phyloP scores from a whole-genome alignment of 2,113 vertebrate genomes.

The Bombycilla garrulus region DNA sequence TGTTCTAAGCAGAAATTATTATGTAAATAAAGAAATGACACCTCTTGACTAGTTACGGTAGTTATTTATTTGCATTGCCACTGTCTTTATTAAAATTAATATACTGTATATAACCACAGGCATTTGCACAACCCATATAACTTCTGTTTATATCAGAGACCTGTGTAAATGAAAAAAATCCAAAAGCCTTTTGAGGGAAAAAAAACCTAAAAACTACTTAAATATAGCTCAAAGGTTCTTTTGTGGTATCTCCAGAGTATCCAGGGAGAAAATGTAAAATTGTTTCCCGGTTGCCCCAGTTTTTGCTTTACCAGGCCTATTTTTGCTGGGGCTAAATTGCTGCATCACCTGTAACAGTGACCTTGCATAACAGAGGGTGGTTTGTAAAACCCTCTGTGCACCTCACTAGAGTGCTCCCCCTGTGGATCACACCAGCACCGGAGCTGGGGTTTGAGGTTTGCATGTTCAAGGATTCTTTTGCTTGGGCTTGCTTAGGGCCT shows the following conservation, averaged over 20 bases:
- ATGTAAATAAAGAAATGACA: neutral
- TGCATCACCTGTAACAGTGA: neutral
- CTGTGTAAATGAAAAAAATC: neutral
- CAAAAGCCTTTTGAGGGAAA: neutral
- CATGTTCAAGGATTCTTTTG: neutral
- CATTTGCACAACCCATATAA: neutral
- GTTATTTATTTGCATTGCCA: neutral
- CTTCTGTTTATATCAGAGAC: neutral
- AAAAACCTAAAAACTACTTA: neutral
- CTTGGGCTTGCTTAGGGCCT: neutral
- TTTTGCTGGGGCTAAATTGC: neutral
- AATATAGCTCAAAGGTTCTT: neutral
- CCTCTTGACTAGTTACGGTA: neutral
- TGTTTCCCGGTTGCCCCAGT: neutral
- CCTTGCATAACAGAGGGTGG: accelerated
- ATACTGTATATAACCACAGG: neutral
- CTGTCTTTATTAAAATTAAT: neutral
- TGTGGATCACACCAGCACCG: accelerated
- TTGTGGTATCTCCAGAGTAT: neutral
- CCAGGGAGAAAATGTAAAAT: neutral
- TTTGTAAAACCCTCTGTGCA: neutral
- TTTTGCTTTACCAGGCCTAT: neutral
- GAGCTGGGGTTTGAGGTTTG: neutral
- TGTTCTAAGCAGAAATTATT: neutral
- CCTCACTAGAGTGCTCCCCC: accelerated